These are phyloP conservation scores for Dromas ardeola DNA, from an alignment of 2,113 vertebrate species.

Conservation along the genomic window DNA sequence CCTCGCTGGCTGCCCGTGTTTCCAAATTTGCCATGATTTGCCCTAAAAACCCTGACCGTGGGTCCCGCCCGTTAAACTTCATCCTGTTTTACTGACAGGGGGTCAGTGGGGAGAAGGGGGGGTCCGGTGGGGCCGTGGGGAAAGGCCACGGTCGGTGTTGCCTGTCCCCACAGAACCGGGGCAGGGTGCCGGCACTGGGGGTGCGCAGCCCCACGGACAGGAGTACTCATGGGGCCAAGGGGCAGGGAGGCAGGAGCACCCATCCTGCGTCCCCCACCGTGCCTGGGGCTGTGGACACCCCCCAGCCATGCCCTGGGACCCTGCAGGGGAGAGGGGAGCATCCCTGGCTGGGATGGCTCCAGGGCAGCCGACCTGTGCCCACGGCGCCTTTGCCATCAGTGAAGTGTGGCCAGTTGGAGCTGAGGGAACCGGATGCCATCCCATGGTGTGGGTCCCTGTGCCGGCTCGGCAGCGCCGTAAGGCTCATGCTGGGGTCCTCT, in stretches of 20 bases:
- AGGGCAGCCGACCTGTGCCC: neutral
- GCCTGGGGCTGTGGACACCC: neutral
- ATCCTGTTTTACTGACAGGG: too few species aligned
- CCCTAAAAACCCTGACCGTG: neutral
- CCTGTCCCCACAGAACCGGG: neutral
- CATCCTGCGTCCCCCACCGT: neutral
- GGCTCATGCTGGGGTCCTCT: accelerated
- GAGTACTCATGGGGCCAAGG: neutral
- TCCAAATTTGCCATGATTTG: neutral
- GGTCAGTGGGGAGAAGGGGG: too few species aligned
- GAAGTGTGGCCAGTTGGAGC: accelerated
- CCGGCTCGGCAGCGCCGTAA: accelerated
- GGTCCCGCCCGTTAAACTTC: accelerated
- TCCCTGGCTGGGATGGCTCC: neutral
- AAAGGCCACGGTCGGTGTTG: neutral
- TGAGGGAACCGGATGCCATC: accelerated
- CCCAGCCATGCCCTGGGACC: neutral
- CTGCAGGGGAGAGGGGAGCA: too few species aligned
- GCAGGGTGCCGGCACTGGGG: neutral
- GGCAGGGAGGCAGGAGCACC: neutral
- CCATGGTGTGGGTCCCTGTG: too few species aligned
- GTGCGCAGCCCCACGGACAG: too few species aligned
- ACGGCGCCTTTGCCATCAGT: accelerated
- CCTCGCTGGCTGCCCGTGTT: accelerated
- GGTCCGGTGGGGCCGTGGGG: accelerated